Base-by-base conservation (phyloP, 2,113 vertebrate species). In the Lonchura striata region DNA sequence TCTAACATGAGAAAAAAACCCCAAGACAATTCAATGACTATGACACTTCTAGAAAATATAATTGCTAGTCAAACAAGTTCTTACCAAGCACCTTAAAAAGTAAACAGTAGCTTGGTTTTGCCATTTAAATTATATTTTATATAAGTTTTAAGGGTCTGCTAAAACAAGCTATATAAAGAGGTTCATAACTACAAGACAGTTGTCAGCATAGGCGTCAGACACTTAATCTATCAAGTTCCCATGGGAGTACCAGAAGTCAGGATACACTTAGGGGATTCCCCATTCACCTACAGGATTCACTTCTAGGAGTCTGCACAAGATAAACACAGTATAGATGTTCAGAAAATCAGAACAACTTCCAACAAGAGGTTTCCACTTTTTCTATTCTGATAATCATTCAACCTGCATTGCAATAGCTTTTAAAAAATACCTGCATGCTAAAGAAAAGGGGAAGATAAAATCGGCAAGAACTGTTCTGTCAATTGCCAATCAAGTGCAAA, bases 231-330 rank as follows among this genome's bases (percentile, higher is more conserved):
- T 9, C 33, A 25, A 81, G 57, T 46, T 82, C 47, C 25, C 31
- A 47, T 0, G 13, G 8, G 12, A 35, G 46, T 24, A 65, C 8
- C 63, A 61, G 13, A 61, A 76, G 56, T 16, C 57, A 30, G 53
- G 39, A 56, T 2, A 76, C 24, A 64, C 66, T 20, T 3, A 2
- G 9, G 28, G 46, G 27, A 53, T 19, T 70, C 79, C 70, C 17
- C 25, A 76, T 54, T 72, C 54, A 85, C 49, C 63, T 63, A 27
- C 35, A 77, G 39, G 30, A 63, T 44, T 57, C 39, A 20, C 35
- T 64, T 54, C 18, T 4, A 46, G 13, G 10, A 87, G 27, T 8
- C 24, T 0, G 0, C 1, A 2, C 15, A 77, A 44, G 31, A 57
- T 41, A 82, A 90, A 82, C 12, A 68, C 22, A 35, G 7, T 4